These are phyloP conservation scores for Zootermopsis nevadensis DNA, from an alignment of 2,888 invertebrate genomes.

Conservation along the genomic window DNA sequence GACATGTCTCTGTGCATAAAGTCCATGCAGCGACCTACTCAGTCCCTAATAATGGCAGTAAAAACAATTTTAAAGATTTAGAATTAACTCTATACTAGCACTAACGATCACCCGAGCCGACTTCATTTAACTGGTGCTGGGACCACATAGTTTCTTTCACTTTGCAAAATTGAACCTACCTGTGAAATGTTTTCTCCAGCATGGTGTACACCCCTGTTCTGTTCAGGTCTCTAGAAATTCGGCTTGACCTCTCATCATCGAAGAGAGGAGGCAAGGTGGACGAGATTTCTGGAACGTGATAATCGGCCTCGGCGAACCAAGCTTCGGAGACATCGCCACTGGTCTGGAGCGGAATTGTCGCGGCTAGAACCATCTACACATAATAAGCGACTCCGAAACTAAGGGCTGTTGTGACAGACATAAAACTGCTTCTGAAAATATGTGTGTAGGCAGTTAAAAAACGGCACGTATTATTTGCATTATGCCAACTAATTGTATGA, in stretches of 20 bases:
- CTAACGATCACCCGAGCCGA: no score
- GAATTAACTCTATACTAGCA: background rate
- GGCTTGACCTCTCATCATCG: background rate
- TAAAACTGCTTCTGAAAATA: no score
- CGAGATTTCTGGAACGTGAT: background rate
- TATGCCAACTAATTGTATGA: no score
- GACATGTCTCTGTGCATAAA: background rate
- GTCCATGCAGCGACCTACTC: background rate
- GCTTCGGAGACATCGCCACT: background rate
- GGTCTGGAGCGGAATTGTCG: background rate
- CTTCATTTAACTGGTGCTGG: background rate
- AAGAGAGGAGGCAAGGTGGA: background rate
- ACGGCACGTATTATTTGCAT: no score
- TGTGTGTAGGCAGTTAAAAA: no score
- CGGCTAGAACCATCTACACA: background rate
- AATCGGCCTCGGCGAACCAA: background rate
- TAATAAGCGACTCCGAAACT: background rate
- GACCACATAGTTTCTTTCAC: background rate
- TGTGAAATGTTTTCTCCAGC: background rate
- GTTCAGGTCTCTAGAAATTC: background rate
- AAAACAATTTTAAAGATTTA: background rate
- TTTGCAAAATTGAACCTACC: background rate
- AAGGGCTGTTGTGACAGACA: no score
- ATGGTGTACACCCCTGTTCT: background rate
- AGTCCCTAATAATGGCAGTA: background rate